phyloP scores from a whole-genome alignment of 2,113 vertebrate genomes.

The Papio anubis region DNA sequence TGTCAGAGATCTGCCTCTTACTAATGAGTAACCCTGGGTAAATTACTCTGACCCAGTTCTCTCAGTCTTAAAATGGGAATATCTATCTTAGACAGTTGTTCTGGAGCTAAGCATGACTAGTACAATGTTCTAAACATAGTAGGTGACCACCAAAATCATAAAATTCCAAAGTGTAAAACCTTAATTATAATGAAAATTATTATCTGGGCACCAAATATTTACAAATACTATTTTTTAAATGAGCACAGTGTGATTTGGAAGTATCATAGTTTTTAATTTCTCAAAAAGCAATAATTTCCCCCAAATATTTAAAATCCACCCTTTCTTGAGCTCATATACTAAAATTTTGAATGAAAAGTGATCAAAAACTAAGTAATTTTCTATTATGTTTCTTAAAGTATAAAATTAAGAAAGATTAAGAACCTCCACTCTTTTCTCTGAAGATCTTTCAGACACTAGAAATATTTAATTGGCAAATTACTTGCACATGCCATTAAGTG shows the following conservation, averaged over 20 bases:
- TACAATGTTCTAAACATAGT: neutral
- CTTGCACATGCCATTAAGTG: constrained; percentile 72
- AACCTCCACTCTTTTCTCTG: constrained; percentile 68
- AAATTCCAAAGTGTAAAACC: constrained; percentile 24
- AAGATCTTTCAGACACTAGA: constrained; percentile 72
- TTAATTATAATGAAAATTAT: constrained; percentile 53
- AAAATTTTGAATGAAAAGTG: constrained; percentile 79
- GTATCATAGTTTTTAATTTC: constrained; percentile 34
- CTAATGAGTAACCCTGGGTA: neutral
- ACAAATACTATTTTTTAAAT: neutral
- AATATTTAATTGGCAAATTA: constrained; percentile 78
- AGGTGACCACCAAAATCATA: neutral
- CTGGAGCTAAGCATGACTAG: neutral
- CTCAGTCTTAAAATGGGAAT: constrained; percentile 35
- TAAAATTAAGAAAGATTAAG: constrained; percentile 74
- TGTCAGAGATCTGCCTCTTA: neutral
- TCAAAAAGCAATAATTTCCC: constrained; percentile 57
- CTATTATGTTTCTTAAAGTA: constrained; percentile 73
- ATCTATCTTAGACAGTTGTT: neutral
- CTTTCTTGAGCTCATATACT: constrained; percentile 75
- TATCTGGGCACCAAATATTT: constrained; percentile 62
- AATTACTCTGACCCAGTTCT: neutral
- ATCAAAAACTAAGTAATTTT: constrained; percentile 71
- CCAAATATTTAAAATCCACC: constrained; percentile 57
- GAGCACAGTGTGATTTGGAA: constrained; percentile 52